Percentiles rank a stretch among this genome's conserved stretches.
Conservation (phyloP, 2,113 vertebrate species). For the Clarias magur region DNA sequence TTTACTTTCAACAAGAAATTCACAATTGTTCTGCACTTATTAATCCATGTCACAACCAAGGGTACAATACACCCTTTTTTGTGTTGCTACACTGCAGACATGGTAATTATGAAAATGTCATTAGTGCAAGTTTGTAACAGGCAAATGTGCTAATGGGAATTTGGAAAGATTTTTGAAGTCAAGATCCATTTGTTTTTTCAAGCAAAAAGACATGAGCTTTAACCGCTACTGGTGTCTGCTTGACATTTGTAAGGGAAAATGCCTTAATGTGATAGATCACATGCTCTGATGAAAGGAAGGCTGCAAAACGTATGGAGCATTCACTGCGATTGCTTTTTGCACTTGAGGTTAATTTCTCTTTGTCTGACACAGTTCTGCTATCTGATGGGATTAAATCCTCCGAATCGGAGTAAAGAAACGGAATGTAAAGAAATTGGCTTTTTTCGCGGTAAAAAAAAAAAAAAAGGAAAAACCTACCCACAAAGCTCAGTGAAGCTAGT, state of each 20-base stretch:
- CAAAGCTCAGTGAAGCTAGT: constrained; percentile 68
- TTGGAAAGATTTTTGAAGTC: constrained; percentile 8
- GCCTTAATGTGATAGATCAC: constrained; percentile 9
- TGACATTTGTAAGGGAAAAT: constrained; percentile 35
- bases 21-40: constrained; percentile 20
- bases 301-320: background rate
- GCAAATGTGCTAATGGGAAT: background rate
- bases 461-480: constrained; percentile 7
- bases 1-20: constrained; percentile 10
- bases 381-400: constrained; percentile 24
- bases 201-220: constrained; percentile 18
- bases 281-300: constrained; percentile 8
- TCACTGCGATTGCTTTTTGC: constrained; percentile 26
- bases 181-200: constrained; percentile 17
- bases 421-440: constrained; percentile 40
- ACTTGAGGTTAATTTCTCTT: constrained; percentile 34
- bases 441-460: constrained; percentile 39
- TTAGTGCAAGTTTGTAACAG: background rate
- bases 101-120: constrained; percentile 17
- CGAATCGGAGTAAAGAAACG: constrained; percentile 9
- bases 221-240: constrained; percentile 13
- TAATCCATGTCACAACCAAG: constrained; percentile 18
- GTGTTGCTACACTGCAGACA: background rate
- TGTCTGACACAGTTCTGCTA: constrained; percentile 43
- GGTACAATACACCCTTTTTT: background rate